Evolutionary conservation across 2,797 vertebrate species (phyloP).

Genomic region (Pitangus sulphuratus): DNA sequence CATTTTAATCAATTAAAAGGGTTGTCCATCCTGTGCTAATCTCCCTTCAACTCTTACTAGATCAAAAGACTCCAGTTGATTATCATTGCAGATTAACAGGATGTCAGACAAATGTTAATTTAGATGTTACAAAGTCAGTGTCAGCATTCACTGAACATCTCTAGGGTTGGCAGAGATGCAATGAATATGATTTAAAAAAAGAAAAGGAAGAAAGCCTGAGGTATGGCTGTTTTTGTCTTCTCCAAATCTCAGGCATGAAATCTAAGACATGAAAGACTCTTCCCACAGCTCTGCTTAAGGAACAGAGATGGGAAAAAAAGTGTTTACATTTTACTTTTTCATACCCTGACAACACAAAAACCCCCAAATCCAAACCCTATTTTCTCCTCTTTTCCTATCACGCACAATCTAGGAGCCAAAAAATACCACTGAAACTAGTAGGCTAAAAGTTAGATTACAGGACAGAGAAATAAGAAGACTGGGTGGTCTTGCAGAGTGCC

Average conservation of each 20-base stretch:
- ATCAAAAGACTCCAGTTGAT: background rate
- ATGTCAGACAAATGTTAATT: constrained; percentile 35
- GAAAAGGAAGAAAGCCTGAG: background rate
- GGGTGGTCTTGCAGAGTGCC: background rate
- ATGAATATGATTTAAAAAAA: background rate
- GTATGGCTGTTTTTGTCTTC: background rate
- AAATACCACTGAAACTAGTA: background rate
- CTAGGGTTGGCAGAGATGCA: background rate
- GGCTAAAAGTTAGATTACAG: background rate
- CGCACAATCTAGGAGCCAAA: background rate
- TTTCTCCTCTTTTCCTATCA: background rate
- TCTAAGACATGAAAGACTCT: background rate
- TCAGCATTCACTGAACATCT: background rate
- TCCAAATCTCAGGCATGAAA: background rate
- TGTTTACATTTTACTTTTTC: background rate
- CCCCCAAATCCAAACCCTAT: fast-evolving
- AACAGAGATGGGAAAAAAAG: background rate
- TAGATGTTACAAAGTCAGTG: background rate
- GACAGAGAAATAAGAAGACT: background rate
- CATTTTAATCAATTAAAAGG: constrained; percentile 63
- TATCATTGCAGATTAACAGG: constrained; percentile 9
- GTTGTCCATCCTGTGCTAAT: constrained; percentile 15
- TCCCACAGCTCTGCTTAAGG: background rate
- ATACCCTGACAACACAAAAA: background rate
- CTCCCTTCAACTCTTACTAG: background rate